phyloP scores from a whole-genome alignment of 2,113 vertebrate species.

The Pollachius pollachius region DNA sequence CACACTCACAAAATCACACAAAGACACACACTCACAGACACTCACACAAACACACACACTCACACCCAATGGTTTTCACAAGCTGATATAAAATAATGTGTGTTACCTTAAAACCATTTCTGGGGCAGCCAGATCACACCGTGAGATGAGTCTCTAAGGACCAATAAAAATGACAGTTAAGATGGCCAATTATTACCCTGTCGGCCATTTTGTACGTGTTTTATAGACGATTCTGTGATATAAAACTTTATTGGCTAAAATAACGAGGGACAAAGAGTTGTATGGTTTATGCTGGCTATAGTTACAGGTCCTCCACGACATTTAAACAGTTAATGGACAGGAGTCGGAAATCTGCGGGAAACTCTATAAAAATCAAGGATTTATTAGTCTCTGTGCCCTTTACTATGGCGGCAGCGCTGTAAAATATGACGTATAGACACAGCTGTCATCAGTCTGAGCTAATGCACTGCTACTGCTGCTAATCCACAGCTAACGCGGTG shows the following conservation, averaged over 20 bases:
- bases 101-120: too few relatives aligned
- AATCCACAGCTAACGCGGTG: conserved; percentile 41
- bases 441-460: conserved; percentile 57
- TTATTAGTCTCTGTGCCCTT: conserved; percentile 92
- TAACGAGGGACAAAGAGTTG: conserved; percentile 86
- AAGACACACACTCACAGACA: too few relatives aligned
- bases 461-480: conserved; percentile 37
- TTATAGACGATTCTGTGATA: conserved; percentile 97
- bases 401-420: conserved; percentile 81
- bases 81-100: too few relatives aligned
- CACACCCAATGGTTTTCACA: too few relatives aligned
- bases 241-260: conserved; percentile 98
- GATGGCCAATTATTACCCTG: conserved; percentile 92
- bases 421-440: conserved; percentile 78
- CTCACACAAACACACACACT: too few relatives aligned
- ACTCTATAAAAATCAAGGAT: conserved; percentile 95
- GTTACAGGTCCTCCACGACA: conserved; percentile 96
- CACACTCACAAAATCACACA: too few relatives aligned
- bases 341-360: conserved; percentile 92
- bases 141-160: conserved; percentile 79
- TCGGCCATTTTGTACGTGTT: conserved; percentile 92
- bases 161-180: conserved; percentile 96
- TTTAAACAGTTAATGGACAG: conserved; percentile 99
- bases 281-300: conserved; percentile 84
- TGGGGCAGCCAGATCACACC: too few relatives aligned